Conservation (phyloP, 2,888 invertebrate species). For the Malacosoma neustria region DNA sequence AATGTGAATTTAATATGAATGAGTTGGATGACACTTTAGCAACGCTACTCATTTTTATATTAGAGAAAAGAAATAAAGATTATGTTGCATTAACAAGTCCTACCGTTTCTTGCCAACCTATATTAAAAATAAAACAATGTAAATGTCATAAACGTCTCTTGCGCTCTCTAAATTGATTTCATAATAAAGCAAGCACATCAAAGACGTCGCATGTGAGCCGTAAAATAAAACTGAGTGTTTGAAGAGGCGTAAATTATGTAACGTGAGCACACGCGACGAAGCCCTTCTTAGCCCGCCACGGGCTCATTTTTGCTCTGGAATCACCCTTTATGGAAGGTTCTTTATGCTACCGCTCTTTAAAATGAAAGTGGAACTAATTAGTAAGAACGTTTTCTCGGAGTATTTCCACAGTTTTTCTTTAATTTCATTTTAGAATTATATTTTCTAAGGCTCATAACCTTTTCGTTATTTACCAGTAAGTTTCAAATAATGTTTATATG, state of each 20-base stretch:
- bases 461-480: too few relatives aligned
- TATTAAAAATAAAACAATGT: conserved; percentile 1
- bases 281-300: conserved; percentile 11
- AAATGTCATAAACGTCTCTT: conserved; percentile 1
- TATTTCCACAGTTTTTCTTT: conserved; percentile 6
- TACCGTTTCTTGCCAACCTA: too few relatives aligned
- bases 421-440: background rate
- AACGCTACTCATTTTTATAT: too few relatives aligned
- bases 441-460: too few relatives aligned
- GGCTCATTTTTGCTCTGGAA: conserved; percentile 28
- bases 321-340: conserved; percentile 24
- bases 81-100: too few relatives aligned
- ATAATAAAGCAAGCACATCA: conserved; percentile 30
- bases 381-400: background rate
- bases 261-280: conserved; percentile 17
- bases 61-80: too few relatives aligned
- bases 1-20: too few relatives aligned
- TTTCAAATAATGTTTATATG: too few relatives aligned
- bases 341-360: conserved; percentile 23
- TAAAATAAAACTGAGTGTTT: conserved; percentile 40
- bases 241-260: conserved; percentile 36
- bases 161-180: conserved; percentile 24
- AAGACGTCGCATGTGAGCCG: conserved; percentile 26
- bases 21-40: too few relatives aligned
- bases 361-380: conserved; percentile 24